A percentile compares a stretch with the other conserved stretches of the same genome.
phyloP scores from a whole-genome alignment of 2,888 invertebrate genomes.

The Imbricaverruca yamaguchii region DNA sequence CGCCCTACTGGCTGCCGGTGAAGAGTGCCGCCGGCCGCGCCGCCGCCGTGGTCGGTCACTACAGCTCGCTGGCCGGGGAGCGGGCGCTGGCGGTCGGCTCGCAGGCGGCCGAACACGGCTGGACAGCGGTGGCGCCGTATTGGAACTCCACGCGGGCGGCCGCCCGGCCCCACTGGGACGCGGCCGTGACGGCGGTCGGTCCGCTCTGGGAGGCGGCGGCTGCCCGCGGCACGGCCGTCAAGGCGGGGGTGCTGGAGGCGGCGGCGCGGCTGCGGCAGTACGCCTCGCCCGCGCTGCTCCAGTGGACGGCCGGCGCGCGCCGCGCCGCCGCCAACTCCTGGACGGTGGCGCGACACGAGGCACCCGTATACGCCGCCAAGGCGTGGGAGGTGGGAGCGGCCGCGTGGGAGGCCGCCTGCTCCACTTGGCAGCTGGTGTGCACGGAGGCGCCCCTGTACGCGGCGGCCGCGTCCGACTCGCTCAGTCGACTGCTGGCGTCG shows the following conservation, averaged over 20 bases:
- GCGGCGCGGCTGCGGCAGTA: not conserved
- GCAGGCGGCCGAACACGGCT: not conserved
- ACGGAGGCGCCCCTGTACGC: not conserved
- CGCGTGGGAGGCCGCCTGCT: not conserved
- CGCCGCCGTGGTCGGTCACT: not conserved
- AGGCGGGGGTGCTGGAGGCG: constrained; percentile 14
- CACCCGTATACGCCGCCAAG: not conserved
- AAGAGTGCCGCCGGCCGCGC: not conserved
- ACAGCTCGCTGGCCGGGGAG: not conserved
- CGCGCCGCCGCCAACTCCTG: constrained; percentile 5
- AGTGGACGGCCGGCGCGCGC: not conserved
- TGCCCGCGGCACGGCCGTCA: not conserved
- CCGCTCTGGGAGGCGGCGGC: constrained; percentile 6
- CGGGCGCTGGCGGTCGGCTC: not conserved
- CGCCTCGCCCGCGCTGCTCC: not conserved
- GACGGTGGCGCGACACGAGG: not conserved
- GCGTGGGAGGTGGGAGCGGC: no score
- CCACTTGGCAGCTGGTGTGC: not conserved
- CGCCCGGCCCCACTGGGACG: not conserved
- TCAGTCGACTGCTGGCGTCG: not conserved
- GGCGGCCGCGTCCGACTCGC: not conserved
- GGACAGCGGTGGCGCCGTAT: not conserved
- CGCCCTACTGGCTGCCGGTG: not conserved
- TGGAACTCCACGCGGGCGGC: not conserved
- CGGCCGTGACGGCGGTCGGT: not conserved